Evolutionary conservation across 2,113 vertebrate species (phyloP).

Genomic region (Muntiacus reevesi): DNA sequence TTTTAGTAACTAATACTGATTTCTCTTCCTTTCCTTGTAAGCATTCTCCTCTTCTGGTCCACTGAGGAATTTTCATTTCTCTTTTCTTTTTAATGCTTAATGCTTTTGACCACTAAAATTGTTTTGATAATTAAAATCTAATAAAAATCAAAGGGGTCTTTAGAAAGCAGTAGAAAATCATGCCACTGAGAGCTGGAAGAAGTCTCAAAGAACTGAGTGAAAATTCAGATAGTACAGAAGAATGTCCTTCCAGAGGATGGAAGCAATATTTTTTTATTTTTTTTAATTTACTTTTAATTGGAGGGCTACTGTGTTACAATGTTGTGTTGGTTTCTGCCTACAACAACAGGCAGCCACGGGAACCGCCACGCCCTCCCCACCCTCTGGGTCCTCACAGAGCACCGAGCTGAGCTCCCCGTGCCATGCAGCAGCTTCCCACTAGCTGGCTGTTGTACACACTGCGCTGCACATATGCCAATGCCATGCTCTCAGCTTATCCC

Average conservation of each 20-base stretch:
- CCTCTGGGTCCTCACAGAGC: neutral
- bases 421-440: neutral
- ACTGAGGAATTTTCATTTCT: neutral
- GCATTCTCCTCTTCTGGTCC: neutral
- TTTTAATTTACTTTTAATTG: neutral
- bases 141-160: neutral
- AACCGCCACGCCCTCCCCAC: neutral
- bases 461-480: rapidly evolving
- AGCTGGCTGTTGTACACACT: neutral
- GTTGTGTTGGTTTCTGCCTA: neutral
- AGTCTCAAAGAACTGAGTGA: neutral
- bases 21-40: neutral
- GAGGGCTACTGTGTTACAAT: neutral
- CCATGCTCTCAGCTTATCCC: no score
- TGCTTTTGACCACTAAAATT: neutral
- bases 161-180: slow-evolving; percentile 10
- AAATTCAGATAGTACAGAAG: neutral
- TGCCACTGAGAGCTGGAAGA: neutral
- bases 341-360: neutral
- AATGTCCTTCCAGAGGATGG: neutral
- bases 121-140: neutral
- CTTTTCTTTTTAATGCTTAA: neutral
- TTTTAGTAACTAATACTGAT: neutral
- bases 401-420: neutral
- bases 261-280: neutral